Base-by-base conservation (phyloP, 1,140 invertebrate genomes). In the Tetragonula clypearis region DNA sequence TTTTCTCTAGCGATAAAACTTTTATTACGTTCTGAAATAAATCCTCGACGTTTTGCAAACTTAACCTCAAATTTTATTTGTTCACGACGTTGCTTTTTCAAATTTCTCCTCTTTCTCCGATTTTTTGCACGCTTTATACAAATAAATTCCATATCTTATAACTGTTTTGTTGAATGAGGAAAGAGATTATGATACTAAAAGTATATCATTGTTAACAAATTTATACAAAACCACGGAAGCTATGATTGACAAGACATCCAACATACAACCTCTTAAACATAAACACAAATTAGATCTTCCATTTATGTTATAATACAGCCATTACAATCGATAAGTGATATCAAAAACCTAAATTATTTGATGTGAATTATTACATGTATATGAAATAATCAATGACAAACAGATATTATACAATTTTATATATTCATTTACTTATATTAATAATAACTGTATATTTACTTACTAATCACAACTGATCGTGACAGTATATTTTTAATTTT, bases 61-160 rank as follows among this genome's bases (percentile, higher is more conserved):
- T 14, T 94, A 94, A 94, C 93, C 92, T 94, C 90, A 79, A 92
- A 86, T 65, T 88, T 87, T 1, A 77, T 62, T 55, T 89, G 87
- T 17, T 91, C 88, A 23, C 79, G 87, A 60, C 88, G 87, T 55
- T 90, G 91, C 26, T 89, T 92, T 8, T 72, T 92, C 35, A 79
- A 26, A 66, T 87, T 83, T 79, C 86, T 85, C 53, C 84, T 92
- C 35, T 82, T 91, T 49, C 78, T 94, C 1, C 88, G 89, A 80
- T 77, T 90, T 79, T 73, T 91, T 3, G 17, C 80, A 19, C 87
- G 91, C 89, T 92, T 94, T 14, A 79, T 53, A 62, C 81, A 71
- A 72, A 78, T 56, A 74, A 90, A 87, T 88, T 94, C 92, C 93
- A 94, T 93, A 75, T 41, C 74, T 84, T 35, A 15, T 6, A 12